Percentiles rank a stretch among this genome's conserved stretches.
Evolutionary conservation across 1,140 invertebrate genomes (phyloP).

Genomic region (Tetramorium alpestre): DNA sequence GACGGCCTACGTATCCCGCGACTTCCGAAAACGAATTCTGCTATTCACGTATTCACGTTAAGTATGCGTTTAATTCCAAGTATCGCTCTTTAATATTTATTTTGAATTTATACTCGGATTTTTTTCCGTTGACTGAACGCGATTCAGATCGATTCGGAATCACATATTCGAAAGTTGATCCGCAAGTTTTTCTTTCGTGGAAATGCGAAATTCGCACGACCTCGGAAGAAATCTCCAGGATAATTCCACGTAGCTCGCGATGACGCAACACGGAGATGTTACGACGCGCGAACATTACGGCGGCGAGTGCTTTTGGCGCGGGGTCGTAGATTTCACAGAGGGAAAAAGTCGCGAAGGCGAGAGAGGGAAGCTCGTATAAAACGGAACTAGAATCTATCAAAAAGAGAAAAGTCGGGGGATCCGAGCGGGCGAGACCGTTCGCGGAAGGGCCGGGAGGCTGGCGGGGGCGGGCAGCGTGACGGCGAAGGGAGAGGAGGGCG

Average conservation of each 20-base stretch:
- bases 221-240: not conserved
- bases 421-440: not conserved
- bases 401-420: slow-evolving; percentile 37
- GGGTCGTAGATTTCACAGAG: slow-evolving; percentile 34
- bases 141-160: not conserved
- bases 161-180: not conserved
- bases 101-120: not conserved
- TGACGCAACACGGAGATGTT: slow-evolving; percentile 19
- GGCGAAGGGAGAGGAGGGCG: slow-evolving; percentile 26
- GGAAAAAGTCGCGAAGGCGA: slow-evolving; percentile 32
- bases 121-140: not conserved
- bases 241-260: not conserved
- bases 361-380: slow-evolving; percentile 44
- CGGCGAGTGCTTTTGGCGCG: not conserved
- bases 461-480: not conserved
- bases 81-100: not conserved
- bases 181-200: not conserved
- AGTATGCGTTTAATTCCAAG: not conserved
- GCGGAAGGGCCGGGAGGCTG: not conserved
- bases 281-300: slow-evolving; percentile 35
- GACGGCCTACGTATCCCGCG: slow-evolving; percentile 12
- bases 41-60: not conserved
- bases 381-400: slow-evolving; percentile 49
- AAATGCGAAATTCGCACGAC: not conserved
- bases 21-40: not conserved